Evolutionary conservation across 2,113 vertebrate genomes (phyloP), one percentile per base, ranked within the genome.

Genomic region (Mionectes macconnelli): DNA sequence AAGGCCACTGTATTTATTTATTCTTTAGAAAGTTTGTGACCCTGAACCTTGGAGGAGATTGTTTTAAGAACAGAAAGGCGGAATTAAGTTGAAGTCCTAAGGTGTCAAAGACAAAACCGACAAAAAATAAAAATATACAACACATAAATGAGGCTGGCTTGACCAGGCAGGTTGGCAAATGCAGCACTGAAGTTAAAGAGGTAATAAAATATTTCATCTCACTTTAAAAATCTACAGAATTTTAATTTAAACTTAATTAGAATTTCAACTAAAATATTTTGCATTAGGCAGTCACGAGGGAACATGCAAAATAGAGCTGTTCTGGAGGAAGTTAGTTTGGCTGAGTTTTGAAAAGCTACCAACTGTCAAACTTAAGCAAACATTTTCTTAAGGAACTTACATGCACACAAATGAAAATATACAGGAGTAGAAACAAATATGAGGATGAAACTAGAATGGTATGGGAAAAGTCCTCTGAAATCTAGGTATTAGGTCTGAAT

Each of bases 161-260:
- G 33, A 52, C 87, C 75, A 97, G 37, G 24, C 44, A 92, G 18
- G 4, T 68, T 91, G 67, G n/a, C 13, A 95, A 96, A 88, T 81
- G 84, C 8, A 95, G 93, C 9, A 50, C 3, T 92, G 86, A 97
- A 97, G 78, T 78, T 16, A 95, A 95, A 96, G 45, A 85, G 20
- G 16, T 27, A 95, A 64, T 31, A 66, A 94, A 96, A 94, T 86
- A 10, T 63, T 96, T 94, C 45, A 49, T 76, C 14, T 79, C 64
- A 60, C 86, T 27, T 91, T 97, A 93, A 97, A 97, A 97, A 72
- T 27, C 18, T 79, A 60, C 96, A 80, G 40, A 95, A 95, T 89
- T 95, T 96, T 88, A 95, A 97, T 96, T 96, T 96, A 85, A 97
- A 96, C 55, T 95, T 97, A 91, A 96, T 96, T 96, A 90, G 49